Evolutionary conservation across 1,140 invertebrate species (phyloP).

Genomic region (Tetragnatha versicolor): DNA sequence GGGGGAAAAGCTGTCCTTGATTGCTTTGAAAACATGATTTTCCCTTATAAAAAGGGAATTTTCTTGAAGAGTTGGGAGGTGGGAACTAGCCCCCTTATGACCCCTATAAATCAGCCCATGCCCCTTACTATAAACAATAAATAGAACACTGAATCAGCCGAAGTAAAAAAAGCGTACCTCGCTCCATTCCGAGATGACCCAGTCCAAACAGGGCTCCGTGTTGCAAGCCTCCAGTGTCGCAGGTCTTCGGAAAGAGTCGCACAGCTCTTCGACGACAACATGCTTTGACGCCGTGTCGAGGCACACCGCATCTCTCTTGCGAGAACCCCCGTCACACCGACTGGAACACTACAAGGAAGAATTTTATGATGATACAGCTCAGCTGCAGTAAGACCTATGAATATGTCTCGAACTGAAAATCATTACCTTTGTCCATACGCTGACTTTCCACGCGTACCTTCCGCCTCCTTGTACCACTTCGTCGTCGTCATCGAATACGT

Average conservation of each 20-base stretch:
- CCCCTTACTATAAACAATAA: no score
- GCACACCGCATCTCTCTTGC: constrained; percentile 62
- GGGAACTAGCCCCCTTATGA: no score
- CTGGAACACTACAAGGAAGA: constrained; percentile 61
- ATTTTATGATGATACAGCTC: neutral
- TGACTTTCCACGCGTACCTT: constrained; percentile 58
- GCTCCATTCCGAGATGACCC: constrained; percentile 62
- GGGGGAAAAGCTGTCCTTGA: no score
- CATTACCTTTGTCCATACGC: constrained; percentile 55
- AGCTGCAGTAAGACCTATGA: neutral
- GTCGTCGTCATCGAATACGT: constrained; percentile 33
- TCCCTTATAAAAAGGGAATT: no score
- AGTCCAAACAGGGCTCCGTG: constrained; percentile 61
- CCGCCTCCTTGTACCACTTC: neutral
- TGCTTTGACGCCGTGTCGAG: constrained; percentile 58
- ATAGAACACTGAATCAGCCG: constrained; percentile 27
- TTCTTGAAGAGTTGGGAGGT: no score
- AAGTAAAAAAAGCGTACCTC: constrained; percentile 57
- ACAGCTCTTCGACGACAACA: constrained; percentile 58
- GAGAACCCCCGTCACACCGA: constrained; percentile 62
- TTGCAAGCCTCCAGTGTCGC: constrained; percentile 61
- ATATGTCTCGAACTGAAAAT: neutral
- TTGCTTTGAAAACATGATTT: no score
- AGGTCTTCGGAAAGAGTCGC: constrained; percentile 59
- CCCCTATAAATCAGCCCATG: no score